A percentile compares a stretch with the other conserved stretches of the same genome.
Conservation (phyloP, 2,888 invertebrate genomes). For the Nasonovia ribisnigri region DNA sequence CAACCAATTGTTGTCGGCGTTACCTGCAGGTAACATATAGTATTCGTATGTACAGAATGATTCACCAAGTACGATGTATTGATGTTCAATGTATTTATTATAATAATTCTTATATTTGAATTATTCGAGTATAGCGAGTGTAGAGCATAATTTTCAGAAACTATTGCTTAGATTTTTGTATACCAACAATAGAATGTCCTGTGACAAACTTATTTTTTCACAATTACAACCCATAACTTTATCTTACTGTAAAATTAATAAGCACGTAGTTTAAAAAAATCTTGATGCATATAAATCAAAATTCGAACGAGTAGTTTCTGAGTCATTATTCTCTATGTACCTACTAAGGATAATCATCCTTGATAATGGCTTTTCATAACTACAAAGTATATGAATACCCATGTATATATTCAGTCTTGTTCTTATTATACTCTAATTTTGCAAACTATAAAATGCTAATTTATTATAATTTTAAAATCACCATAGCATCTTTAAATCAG, state of each 20-base stretch:
- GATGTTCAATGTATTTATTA: too few species aligned
- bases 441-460: background rate
- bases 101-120: background rate
- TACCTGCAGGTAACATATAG: background rate
- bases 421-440: background rate
- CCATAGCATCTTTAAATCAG: too few species aligned
- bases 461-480: background rate
- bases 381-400: background rate
- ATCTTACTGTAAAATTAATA: background rate
- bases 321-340: background rate
- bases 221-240: background rate
- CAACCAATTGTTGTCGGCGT: background rate
- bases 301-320: background rate
- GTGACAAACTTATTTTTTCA: too few species aligned
- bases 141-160: too few species aligned
- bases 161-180: too few species aligned
- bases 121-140: too few species aligned
- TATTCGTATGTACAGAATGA: background rate
- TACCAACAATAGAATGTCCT: too few species aligned
- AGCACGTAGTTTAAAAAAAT: background rate
- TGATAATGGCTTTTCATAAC: background rate
- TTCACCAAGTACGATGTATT: background rate
- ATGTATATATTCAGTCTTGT: background rate
- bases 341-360: background rate
- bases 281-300: background rate